Evolutionary conservation across 2,113 vertebrate genomes (phyloP).

Genomic region (Haliaeetus leucogaster): DNA sequence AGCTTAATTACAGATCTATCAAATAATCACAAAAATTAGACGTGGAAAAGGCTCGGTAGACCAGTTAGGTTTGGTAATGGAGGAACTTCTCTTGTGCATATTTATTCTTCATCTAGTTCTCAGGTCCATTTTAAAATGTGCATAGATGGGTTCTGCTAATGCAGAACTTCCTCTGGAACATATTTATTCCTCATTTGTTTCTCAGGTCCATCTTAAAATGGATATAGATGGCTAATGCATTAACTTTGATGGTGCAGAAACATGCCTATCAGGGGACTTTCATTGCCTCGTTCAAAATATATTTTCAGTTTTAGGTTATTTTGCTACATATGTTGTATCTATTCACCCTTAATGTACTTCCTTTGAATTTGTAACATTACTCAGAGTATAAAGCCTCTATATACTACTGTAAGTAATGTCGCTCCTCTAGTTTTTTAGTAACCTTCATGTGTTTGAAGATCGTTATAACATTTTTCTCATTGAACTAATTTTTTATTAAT

Average conservation of each 20-base stretch:
- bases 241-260: not conserved
- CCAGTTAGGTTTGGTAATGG: constrained; percentile 16
- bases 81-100: not conserved
- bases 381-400: not conserved
- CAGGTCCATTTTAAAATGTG: not conserved
- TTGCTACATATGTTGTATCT: not conserved
- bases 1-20: constrained; percentile 7
- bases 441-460: not conserved
- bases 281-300: not conserved
- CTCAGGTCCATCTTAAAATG: not conserved
- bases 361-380: not conserved
- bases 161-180: not conserved
- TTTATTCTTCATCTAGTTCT: not conserved
- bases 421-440: not conserved
- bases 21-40: not conserved
- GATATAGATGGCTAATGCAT: not conserved
- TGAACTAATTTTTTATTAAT: not conserved
- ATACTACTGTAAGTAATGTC: not conserved
- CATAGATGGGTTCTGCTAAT: not conserved
- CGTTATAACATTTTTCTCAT: not conserved
- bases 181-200: constrained; percentile 10
- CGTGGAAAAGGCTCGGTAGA: not conserved
- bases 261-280: not conserved
- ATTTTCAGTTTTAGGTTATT: not conserved
- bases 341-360: not conserved